Evolutionary conservation across 2,888 invertebrate species (phyloP), one percentile per base, ranked within the genome.

Genomic region (Teinopalpus imperialis): DNA sequence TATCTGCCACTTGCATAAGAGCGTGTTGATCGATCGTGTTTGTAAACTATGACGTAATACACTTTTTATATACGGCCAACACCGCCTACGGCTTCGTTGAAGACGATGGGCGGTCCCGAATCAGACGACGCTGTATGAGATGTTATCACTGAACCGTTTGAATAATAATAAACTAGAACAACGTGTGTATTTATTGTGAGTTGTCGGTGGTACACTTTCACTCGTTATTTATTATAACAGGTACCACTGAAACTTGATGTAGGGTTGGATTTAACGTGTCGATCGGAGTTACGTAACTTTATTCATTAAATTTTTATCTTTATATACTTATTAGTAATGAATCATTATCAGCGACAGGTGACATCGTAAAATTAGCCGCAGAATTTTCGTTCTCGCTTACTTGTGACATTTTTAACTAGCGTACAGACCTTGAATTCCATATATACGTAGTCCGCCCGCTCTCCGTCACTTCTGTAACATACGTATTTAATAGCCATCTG

Each of bases 21-120:
- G 6, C 14, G 5, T 32, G 7, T 31, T 27, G 14, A 45, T 37
- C 32, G 10, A 39, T 29, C 23, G 29, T 35, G 45, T 46, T 27
- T 32, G 27, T 34, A 34, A 34, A 34, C 8, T 26, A 6, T 45
- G 37, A 45, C 39, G 32, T 32, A 45, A 45, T 10, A 18, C 23
- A 6, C 8, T 37, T 9, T 24, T 31, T 21, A 13, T 36, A 9
- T 16, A 13, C 16, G 8, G 9, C 23, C 14, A 13, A 23, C 12
- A 35, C 14, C 40, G 40, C 45, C 39, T 16, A 34, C 39, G 34
- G 40, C 14, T 13, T 27, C 43, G 35, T 43, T 35, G 29, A 40
- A 21, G 20, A 21, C 34, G 13, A 45, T 32, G 31, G 39, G 27
- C 32, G 45, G 39, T 45, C 27, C 13, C 40, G 14, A 37, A 12